A percentile compares a stretch with the other conserved stretches of the same genome.
Conservation (phyloP, 1,140 invertebrate genomes). For the Cotesia vestalis region DNA sequence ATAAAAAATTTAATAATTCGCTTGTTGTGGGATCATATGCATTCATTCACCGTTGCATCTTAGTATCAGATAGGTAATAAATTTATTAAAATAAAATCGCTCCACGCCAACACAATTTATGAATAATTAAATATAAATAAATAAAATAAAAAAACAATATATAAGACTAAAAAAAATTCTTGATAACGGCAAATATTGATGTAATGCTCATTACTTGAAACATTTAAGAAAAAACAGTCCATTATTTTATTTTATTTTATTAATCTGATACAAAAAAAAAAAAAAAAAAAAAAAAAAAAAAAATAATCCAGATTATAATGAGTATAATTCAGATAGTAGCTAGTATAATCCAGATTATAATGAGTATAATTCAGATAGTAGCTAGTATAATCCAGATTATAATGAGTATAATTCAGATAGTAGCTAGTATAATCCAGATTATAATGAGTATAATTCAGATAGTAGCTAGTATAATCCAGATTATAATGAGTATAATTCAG, state of each 20-base stretch:
- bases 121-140: neutral
- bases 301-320: too few relatives aligned
- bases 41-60: slow-evolving; percentile 50
- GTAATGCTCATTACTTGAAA: slow-evolving; percentile 1
- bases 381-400: too few relatives aligned
- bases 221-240: neutral
- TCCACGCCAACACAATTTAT: slow-evolving; percentile 15
- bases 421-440: too few relatives aligned
- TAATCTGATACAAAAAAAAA: neutral
- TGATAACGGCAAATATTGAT: neutral
- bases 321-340: too few relatives aligned
- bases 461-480: too few relatives aligned
- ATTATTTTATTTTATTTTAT: neutral
- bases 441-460: too few relatives aligned
- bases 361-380: too few relatives aligned
- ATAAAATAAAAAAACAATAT: too few relatives aligned
- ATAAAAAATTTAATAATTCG: slow-evolving; percentile 50
- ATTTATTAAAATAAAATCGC: slow-evolving; percentile 29
- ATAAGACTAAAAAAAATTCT: slow-evolving; percentile 16
- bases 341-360: too few relatives aligned
- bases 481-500: too few relatives aligned
- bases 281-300: neutral
- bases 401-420: too few relatives aligned
- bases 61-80: slow-evolving; percentile 35
- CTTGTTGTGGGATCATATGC: slow-evolving; percentile 59